phyloP scores from a whole-genome alignment of 2,113 vertebrate species.

The Elgaria multicarinata region DNA sequence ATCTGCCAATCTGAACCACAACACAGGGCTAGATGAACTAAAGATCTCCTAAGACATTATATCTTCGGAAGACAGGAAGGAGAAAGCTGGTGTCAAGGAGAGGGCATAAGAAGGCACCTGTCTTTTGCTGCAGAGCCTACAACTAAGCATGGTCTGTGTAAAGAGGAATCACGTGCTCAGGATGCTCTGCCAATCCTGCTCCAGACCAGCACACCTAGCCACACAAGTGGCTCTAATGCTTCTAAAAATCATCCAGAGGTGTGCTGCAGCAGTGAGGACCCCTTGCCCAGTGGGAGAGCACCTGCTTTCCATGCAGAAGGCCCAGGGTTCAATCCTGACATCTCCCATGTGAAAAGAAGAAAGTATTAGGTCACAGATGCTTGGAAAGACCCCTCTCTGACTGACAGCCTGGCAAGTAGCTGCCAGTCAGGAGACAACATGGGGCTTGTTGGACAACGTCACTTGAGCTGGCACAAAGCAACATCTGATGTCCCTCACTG shows the following conservation, averaged over 20 bases:
- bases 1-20: too few relatives aligned
- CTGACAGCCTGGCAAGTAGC: background rate
- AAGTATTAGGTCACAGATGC: too few relatives aligned
- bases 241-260: background rate
- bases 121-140: background rate
- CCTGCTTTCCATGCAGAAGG: too few relatives aligned
- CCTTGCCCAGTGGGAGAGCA: background rate
- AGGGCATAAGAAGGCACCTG: background rate
- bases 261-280: background rate
- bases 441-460: background rate
- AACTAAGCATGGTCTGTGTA: background rate
- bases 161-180: too few relatives aligned
- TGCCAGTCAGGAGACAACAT: background rate
- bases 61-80: background rate
- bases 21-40: too few relatives aligned
- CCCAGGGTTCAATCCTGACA: too few relatives aligned
- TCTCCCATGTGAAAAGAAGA: background rate
- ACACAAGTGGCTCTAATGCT: background rate
- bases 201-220: background rate
- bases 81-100: background rate
- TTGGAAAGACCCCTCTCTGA: background rate
- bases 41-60: too few relatives aligned
- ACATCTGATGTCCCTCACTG: background rate
- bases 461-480: background rate
- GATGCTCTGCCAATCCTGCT: too few relatives aligned